Evolutionary conservation across 2,888 invertebrate species (phyloP).

Genomic region (Meganola albula): DNA sequence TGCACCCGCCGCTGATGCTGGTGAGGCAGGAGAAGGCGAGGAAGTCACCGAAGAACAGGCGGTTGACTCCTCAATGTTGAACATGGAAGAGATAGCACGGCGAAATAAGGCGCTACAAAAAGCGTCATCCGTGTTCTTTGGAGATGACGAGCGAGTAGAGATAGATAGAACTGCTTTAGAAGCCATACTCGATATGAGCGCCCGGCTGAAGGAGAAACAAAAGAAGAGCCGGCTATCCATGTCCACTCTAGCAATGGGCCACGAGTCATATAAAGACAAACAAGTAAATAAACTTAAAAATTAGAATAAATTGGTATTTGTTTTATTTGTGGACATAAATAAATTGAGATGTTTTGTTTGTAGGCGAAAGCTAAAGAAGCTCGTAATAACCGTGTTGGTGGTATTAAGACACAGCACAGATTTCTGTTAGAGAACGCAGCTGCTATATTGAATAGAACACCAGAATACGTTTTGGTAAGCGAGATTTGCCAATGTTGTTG

Average conservation of each 20-base stretch:
- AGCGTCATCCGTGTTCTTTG: slow-evolving; percentile 7
- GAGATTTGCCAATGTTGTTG: too few relatives aligned
- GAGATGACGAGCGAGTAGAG: slow-evolving; percentile 35
- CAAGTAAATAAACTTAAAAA: slow-evolving; percentile 58
- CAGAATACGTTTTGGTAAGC: slow-evolving; percentile 75
- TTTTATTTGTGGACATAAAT: slow-evolving; percentile 33
- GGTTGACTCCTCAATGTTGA: slow-evolving; percentile 10
- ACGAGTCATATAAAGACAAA: slow-evolving; percentile 71
- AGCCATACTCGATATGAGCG: slow-evolving; percentile 61
- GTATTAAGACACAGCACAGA: slow-evolving; percentile 73
- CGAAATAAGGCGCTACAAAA: neutral
- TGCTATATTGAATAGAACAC: slow-evolving; percentile 70
- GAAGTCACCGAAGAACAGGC: neutral
- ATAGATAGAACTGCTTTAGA: slow-evolving; percentile 62
- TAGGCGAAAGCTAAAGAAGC: slow-evolving; percentile 81
- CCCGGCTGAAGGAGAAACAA: slow-evolving; percentile 55
- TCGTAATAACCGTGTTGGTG: slow-evolving; percentile 69
- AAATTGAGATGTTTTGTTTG: slow-evolving; percentile 29
- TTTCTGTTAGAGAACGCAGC: slow-evolving; percentile 83
- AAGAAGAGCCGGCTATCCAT: slow-evolving; percentile 60
- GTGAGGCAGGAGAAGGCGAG: neutral
- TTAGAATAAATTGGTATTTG: slow-evolving; percentile 23
- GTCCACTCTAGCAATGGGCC: slow-evolving; percentile 58
- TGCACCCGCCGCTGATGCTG: neutral
- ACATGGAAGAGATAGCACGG: slow-evolving; percentile 34